Evolutionary conservation across 2,113 vertebrate species (phyloP).

Genomic region (Triplophysa rosa): DNA sequence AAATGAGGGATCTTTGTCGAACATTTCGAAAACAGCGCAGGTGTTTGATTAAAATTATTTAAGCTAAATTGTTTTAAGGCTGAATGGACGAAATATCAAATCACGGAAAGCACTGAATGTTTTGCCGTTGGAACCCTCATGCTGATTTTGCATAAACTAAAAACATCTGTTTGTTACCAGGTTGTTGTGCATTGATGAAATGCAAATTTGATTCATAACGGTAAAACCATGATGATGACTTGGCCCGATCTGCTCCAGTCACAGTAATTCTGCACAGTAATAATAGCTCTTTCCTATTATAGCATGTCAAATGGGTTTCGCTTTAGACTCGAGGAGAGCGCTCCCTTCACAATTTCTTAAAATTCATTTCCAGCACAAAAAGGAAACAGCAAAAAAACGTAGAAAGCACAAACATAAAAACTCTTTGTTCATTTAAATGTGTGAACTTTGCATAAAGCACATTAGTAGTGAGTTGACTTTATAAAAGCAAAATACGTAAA

Average conservation of each 20-base stretch:
- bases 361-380: conserved; percentile 1
- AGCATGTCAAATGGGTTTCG: not conserved
- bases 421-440: not conserved
- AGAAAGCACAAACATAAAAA: not conserved
- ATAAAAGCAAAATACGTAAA: not conserved
- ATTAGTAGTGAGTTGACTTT: conserved; percentile 1
- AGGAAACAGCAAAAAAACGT: not conserved
- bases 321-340: not conserved
- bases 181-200: not conserved
- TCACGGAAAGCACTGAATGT: not conserved
- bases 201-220: not conserved
- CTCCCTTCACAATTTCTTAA: not conserved
- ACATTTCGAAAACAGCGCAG: not conserved
- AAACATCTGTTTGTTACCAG: not conserved
- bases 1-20: conserved; percentile 5
- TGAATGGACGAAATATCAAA: not conserved
- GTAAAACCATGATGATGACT: conserved; percentile 13
- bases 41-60: not conserved
- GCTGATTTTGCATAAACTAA: conserved; percentile 17
- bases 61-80: not conserved
- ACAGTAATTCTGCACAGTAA: conserved; percentile 15
- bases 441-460: conserved; percentile 9
- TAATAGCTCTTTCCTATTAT: not conserved
- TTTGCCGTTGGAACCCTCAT: not conserved
- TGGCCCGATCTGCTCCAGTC: not conserved